A percentile compares a stretch with the other conserved stretches of the same genome.
Conservation (phyloP, 2,888 invertebrate genomes). For the Rhyacophila evoluta region DNA sequence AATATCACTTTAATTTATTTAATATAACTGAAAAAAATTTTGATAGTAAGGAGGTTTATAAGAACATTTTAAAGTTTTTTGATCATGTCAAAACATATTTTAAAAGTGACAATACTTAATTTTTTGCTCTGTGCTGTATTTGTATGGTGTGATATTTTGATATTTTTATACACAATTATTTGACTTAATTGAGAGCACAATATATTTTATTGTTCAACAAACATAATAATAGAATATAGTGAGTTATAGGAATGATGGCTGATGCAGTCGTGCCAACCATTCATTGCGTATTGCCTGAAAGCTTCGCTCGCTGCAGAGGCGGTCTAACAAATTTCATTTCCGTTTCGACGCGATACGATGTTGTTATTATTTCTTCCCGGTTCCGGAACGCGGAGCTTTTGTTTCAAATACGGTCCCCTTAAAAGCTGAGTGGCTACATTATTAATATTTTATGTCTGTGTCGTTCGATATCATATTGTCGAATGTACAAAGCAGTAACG, state of each 20-base stretch:
- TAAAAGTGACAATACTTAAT: too few species aligned
- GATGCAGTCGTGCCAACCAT: not conserved
- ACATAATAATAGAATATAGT: too few species aligned
- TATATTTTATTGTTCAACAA: too few species aligned
- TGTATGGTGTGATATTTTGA: too few species aligned
- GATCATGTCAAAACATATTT: too few species aligned
- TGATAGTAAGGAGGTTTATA: too few species aligned
- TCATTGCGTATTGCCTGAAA: not conserved
- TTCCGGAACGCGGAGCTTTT: slow-evolving; percentile 49
- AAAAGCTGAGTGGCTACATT: not conserved
- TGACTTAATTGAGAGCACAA: too few species aligned
- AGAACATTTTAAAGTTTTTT: too few species aligned
- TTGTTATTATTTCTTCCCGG: slow-evolving; percentile 48
- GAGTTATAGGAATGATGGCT: not conserved
- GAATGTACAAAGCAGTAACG: not conserved
- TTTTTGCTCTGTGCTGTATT: too few species aligned
- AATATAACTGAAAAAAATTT: too few species aligned
- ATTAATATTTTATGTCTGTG: not conserved
- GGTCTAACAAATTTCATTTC: slow-evolving; percentile 53
- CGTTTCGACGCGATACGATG: slow-evolving; percentile 45
- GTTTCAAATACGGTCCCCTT: slow-evolving; percentile 39
- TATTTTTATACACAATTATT: too few species aligned
- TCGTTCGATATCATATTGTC: not conserved
- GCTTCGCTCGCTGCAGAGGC: slow-evolving; percentile 22
- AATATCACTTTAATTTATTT: too few species aligned